Conservation (phyloP, 2,888 invertebrate genomes). For the Itoplectis maculator region DNA sequence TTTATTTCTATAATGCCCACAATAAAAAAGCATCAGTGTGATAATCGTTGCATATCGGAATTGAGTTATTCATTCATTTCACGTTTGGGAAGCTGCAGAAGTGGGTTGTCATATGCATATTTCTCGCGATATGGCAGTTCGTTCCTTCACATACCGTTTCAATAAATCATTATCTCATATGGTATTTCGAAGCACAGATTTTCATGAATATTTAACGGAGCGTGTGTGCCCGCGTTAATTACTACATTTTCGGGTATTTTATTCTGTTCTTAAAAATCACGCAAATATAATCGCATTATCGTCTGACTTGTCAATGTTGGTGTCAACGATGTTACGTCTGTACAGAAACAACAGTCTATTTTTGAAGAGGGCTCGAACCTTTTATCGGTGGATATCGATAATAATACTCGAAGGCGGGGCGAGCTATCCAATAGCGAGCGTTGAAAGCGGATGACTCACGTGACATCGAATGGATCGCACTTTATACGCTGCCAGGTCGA, state of each 20-base stretch:
- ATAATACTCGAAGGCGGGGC: conserved; percentile 43
- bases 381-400: conserved; percentile 55
- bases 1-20: no score
- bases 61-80: no score
- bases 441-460: conserved; percentile 42
- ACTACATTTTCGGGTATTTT: background rate
- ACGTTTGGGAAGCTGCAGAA: no score
- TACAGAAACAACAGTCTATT: conserved; percentile 44
- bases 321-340: conserved; percentile 6
- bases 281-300: conserved; percentile 55
- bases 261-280: conserved; percentile 13
- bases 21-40: no score
- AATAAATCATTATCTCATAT: no score
- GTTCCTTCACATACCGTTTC: no score
- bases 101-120: no score
- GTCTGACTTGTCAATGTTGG: conserved; percentile 20
- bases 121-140: no score
- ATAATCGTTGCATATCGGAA: no score
- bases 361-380: conserved; percentile 45
- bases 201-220: background rate
- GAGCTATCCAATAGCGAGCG: conserved; percentile 42
- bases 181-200: no score
- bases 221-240: conserved; percentile 26
- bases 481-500: conserved; percentile 2
- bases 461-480: conserved; percentile 36